Base-by-base conservation (phyloP, 2,113 vertebrate species). In the Clarias magur region DNA sequence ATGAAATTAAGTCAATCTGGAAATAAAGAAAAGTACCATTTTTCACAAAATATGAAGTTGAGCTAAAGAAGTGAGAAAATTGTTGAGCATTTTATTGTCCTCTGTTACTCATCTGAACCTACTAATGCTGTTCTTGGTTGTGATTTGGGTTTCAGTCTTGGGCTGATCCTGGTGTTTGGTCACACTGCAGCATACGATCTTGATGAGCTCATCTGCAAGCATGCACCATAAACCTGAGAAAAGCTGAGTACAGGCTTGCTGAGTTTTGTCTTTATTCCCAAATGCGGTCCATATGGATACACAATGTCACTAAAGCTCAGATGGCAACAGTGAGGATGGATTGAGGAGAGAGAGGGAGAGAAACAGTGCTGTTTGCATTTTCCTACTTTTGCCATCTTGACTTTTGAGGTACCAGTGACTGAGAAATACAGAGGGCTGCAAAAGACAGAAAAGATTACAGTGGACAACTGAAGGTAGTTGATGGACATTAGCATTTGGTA, bases 111-210 rank as follows among this genome's bases (percentile, higher is more conserved):
- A 75, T 38, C 27, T 38, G 11, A 34, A 38, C 30, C n/a, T 73
- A 34, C 19, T 75, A 21, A 1, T 53, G 4, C 21, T 42, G 9
- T 11, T 48, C 65, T 82, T 62, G 34, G 59, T 48, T 68, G 81
- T 23, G 4, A 53, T 53, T 67, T 27, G 38, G 82, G 4, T 70
- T 56, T 57, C 25, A 57, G 7, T 70, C 67, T 48, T 21, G 65
- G 65, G n/a, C 27, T 72, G n/a, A 57, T 67, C n/a, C 65, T 84
- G 65, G 9, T 73, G 73, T 82, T 53, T 72, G 53, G 75, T 30
- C 60, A 76, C 96, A 95, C 96, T 95, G 95, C 95, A 25, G 60
- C 19, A 48, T 83, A 75, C 17, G 16, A 12, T 42, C 9, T 48
- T 56, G 60, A 82, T 76, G 80, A 87, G 80, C 48, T 65, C 59